phyloP scores from a whole-genome alignment of 2,797 vertebrate genomes.

The Sciurus carolinensis region DNA sequence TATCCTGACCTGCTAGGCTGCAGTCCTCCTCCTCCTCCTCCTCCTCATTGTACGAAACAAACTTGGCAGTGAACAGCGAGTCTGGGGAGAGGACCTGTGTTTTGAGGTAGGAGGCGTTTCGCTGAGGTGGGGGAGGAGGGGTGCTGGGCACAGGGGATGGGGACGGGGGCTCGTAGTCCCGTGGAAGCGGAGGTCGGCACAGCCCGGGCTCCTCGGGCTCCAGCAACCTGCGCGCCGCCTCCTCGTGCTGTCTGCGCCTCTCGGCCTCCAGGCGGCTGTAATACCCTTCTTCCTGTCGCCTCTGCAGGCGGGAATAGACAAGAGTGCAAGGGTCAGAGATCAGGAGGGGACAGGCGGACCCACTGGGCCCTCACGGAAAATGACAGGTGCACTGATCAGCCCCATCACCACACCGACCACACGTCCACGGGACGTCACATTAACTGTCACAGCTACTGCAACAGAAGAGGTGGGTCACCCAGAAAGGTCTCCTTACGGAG shows the following conservation, averaged over 20 bases:
- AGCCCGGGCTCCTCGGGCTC: conserved; percentile 97
- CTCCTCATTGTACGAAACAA: conserved; percentile 97
- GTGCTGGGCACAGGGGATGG: conserved; percentile 92
- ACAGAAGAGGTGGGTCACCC: background rate
- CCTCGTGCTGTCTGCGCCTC: conserved; percentile 97
- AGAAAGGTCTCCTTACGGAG: background rate
- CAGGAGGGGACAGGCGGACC: background rate
- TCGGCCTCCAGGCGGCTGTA: conserved; percentile 98
- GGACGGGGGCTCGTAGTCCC: conserved; percentile 96
- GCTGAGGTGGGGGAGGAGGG: conserved; percentile 97
- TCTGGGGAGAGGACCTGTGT: conserved; percentile 97
- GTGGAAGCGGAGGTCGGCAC: conserved; percentile 97
- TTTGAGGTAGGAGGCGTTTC: conserved; percentile 99
- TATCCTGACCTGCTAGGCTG: conserved; percentile 97
- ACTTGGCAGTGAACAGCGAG: conserved; percentile 99
- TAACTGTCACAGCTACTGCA: background rate
- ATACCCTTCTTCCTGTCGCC: conserved; percentile 99
- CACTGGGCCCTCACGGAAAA: background rate
- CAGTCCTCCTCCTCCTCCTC: conserved; percentile 93
- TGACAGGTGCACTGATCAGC: background rate
- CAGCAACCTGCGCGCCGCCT: conserved; percentile 96
- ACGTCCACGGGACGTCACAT: background rate
- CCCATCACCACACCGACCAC: background rate
- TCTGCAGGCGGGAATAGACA: conserved; percentile 91
- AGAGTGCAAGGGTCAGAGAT: conserved; percentile 77